Conservation (phyloP, 2,888 invertebrate species). For the Caenorhabditis drosophilae region DNA sequence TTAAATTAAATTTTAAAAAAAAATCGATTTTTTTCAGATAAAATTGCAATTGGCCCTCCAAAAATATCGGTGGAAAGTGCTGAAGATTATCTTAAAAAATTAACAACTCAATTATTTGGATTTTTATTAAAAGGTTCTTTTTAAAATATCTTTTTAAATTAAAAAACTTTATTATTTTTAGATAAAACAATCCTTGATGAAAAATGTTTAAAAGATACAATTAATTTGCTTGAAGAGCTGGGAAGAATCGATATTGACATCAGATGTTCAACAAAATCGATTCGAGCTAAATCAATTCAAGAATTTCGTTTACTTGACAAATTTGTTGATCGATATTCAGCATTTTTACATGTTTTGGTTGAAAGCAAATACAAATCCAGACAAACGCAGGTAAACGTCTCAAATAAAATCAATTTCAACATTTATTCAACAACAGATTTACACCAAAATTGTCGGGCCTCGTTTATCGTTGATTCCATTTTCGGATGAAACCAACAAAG, state of each 20-base stretch:
- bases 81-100: constrained; percentile 9
- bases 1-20: no score
- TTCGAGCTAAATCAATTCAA: constrained; percentile 12
- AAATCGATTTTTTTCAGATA: no score
- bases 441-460: constrained; percentile 22
- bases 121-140: constrained; percentile 13
- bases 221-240: constrained; percentile 24
- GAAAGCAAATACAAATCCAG: constrained; percentile 27
- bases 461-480: constrained; percentile 20
- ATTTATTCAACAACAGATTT: constrained; percentile 4
- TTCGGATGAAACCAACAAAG: constrained; percentile 16
- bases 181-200: constrained; percentile 4
- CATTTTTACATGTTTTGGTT: constrained; percentile 12
- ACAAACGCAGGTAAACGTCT: not conserved
- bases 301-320: constrained; percentile 18
- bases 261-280: not conserved
- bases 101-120: constrained; percentile 15
- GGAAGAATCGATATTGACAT: constrained; percentile 19
- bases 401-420: not conserved
- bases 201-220: constrained; percentile 3
- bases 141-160: not conserved
- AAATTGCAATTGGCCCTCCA: constrained; percentile 15
- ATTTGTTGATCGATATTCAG: constrained; percentile 20
- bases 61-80: constrained; percentile 22
- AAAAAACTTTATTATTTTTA: not conserved